Percentiles rank a stretch among this genome's conserved stretches.
These are phyloP conservation scores for Darwinula stevensoni DNA, from an alignment of 2,888 invertebrate species.

Conservation along the genomic window DNA sequence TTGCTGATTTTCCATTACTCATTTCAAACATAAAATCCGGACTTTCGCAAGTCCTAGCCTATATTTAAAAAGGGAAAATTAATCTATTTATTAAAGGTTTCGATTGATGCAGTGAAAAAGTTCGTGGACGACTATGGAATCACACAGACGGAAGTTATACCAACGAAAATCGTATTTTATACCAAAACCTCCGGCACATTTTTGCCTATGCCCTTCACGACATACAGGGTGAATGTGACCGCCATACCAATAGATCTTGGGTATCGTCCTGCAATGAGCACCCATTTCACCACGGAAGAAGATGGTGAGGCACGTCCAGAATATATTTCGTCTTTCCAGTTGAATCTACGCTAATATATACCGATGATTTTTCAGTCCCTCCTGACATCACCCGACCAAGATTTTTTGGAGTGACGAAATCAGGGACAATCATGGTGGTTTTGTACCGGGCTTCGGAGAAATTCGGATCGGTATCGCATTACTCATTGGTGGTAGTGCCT, in stretches of 20 bases:
- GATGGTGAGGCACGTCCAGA: too few species aligned
- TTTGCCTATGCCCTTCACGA: slow-evolving; percentile 74
- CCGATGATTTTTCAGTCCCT: too few species aligned
- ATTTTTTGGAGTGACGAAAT: slow-evolving; percentile 58
- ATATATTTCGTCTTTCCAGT: too few species aligned
- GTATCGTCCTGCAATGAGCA: slow-evolving; percentile 66
- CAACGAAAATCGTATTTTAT: slow-evolving; percentile 23
- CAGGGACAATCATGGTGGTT: slow-evolving; percentile 27
- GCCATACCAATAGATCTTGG: slow-evolving; percentile 52
- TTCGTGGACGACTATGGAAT: slow-evolving; percentile 79
- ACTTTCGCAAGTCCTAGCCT: too few species aligned
- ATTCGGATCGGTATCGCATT: slow-evolving; percentile 90
- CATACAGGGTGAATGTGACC: slow-evolving; percentile 68
- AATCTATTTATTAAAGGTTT: too few species aligned
- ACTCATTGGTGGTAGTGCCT: slow-evolving; percentile 82
- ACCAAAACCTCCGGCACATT: slow-evolving; percentile 52
- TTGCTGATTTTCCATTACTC: too few species aligned
- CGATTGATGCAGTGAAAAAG: slow-evolving; percentile 70
- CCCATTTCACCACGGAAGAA: slow-evolving; percentile 83
- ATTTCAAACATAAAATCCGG: too few species aligned
- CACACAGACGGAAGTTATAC: slow-evolving; percentile 47
- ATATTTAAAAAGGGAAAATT: too few species aligned
- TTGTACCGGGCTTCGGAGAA: slow-evolving; percentile 88
- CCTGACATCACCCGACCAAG: slow-evolving; percentile 92
- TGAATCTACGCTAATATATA: too few species aligned